Percentiles rank a stretch among this genome's conserved stretches.
Evolutionary conservation across 2,113 vertebrate species (phyloP).

Genomic region (Anseranas semipalmata): DNA sequence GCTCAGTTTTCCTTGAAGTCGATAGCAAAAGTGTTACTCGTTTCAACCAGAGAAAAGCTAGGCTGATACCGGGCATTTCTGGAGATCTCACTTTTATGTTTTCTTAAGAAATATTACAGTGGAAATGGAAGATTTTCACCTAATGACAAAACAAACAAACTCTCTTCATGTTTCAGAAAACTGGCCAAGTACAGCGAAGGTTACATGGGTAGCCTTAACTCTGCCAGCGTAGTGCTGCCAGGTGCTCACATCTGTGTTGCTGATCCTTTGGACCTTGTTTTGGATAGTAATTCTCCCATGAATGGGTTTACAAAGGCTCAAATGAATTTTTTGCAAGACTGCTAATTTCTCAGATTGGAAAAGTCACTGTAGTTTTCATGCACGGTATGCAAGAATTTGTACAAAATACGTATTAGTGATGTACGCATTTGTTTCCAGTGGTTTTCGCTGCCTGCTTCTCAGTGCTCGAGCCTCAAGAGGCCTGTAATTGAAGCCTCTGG

Average conservation of each 20-base stretch:
- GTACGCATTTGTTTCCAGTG: accelerated
- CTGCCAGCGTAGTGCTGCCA: background rate
- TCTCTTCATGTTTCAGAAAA: background rate
- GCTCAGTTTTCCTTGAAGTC: background rate
- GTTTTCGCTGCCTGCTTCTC: background rate
- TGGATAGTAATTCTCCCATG: background rate
- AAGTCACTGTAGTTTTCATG: background rate
- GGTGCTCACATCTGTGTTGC: background rate
- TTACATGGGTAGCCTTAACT: background rate
- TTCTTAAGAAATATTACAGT: background rate
- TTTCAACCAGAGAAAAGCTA: background rate
- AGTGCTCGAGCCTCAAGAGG: background rate
- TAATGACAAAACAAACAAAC: background rate
- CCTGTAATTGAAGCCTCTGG: background rate
- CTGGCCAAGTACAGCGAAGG: background rate
- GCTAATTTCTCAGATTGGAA: background rate
- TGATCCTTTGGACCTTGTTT: background rate
- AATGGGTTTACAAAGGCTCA: background rate
- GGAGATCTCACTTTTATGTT: background rate
- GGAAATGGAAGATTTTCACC: background rate
- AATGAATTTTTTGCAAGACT: background rate
- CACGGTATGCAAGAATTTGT: background rate
- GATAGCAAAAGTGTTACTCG: background rate
- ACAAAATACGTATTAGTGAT: accelerated
- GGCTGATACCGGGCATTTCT: background rate